phyloP scores from a whole-genome alignment of 2,113 vertebrate species.

The Casuarius casuarius region DNA sequence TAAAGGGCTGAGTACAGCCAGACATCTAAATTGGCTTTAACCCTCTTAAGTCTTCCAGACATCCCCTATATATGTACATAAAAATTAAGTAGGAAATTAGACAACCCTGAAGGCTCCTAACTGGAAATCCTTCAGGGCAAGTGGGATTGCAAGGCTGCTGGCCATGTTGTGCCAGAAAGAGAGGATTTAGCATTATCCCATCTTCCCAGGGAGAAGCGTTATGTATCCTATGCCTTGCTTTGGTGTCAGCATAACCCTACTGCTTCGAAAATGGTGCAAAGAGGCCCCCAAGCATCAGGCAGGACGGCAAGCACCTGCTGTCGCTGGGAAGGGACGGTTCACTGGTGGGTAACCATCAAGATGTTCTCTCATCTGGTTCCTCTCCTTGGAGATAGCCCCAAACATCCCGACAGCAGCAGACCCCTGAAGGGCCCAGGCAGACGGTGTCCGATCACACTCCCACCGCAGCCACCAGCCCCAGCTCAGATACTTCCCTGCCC shows the following conservation, averaged over 20 bases:
- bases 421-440: not conserved
- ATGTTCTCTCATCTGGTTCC: not conserved
- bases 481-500: not conserved
- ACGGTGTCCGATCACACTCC: not conserved
- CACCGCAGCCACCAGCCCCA: not conserved
- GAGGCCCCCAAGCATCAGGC: no score
- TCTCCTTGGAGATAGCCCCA: no score
- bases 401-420: not conserved
- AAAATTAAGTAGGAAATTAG: fast-evolving
- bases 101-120: not conserved
- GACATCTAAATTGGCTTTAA: not conserved
- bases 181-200: not conserved
- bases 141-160: no score
- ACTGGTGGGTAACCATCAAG: no score
- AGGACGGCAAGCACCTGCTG: not conserved
- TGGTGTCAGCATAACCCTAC: not conserved
- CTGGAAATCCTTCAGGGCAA: not conserved
- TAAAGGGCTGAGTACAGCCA: not conserved
- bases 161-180: no score
- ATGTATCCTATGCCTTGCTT: not conserved
- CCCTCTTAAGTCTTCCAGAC: not conserved
- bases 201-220: not conserved
- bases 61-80: not conserved
- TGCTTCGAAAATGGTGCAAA: not conserved
- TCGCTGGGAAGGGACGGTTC: no score